These are phyloP conservation scores for Hemicordylus capensis DNA, from an alignment of 2,113 vertebrate species.

Conservation along the genomic window DNA sequence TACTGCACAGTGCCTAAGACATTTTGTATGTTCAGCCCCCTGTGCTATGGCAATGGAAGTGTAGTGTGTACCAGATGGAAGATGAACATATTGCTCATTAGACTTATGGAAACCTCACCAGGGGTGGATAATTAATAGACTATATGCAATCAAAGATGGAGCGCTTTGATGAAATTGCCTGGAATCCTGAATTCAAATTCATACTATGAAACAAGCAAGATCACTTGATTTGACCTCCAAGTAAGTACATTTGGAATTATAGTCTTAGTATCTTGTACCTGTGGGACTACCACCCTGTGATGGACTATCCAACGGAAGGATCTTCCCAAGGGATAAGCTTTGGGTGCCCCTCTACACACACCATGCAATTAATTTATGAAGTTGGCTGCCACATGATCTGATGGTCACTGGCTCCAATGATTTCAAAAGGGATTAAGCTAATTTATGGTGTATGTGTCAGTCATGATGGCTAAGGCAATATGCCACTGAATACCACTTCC, in stretches of 20 bases:
- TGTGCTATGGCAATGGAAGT: background rate
- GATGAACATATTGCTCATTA: background rate
- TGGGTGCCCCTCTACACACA: background rate
- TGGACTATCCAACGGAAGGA: background rate
- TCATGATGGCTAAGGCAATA: background rate
- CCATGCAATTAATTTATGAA: background rate
- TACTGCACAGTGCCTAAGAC: too few relatives aligned
- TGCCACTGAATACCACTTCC: background rate
- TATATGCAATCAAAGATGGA: background rate
- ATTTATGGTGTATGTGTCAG: background rate
- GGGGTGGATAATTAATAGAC: background rate
- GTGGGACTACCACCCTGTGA: background rate
- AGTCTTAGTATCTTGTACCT: background rate
- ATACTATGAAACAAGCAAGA: background rate
- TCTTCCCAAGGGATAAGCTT: background rate
- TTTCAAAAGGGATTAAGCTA: background rate
- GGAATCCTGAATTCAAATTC: too few relatives aligned
- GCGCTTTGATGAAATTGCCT: background rate
- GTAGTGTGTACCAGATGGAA: background rate
- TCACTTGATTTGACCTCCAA: background rate
- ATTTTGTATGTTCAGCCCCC: background rate
- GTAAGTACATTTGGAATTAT: background rate
- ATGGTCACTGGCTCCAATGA: background rate
- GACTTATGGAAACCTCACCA: background rate
- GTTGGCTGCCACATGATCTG: background rate